Evolutionary conservation across 2,113 vertebrate species (phyloP).

Genomic region (Bombycilla garrulus): DNA sequence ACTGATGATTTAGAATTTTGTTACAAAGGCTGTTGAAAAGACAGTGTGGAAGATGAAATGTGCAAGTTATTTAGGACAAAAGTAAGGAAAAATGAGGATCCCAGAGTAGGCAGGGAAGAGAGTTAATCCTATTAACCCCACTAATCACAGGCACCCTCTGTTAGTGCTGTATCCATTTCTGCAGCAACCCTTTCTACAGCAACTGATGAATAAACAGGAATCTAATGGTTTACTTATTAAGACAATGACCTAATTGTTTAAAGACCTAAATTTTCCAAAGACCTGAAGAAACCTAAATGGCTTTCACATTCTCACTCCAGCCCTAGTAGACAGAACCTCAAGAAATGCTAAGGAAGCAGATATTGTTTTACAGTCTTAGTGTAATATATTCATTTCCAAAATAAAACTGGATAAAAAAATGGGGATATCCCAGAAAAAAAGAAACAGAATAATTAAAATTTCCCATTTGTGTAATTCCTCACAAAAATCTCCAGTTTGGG

Average conservation of each 20-base stretch:
- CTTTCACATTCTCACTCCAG: not conserved
- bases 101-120: not conserved
- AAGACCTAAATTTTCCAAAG: no score
- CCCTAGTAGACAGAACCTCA: not conserved
- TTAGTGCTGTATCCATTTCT: not conserved
- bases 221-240: not conserved
- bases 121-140: not conserved
- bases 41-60: not conserved
- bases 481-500: not conserved
- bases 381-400: not conserved
- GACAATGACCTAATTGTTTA: no score
- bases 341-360: not conserved
- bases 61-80: not conserved
- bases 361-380: not conserved
- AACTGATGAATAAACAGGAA: not conserved
- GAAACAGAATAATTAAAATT: not conserved
- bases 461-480: not conserved
- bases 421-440: not conserved
- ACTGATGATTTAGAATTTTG: not conserved
- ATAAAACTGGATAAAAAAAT: not conserved
- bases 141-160: not conserved
- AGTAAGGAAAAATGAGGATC: not conserved
- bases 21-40: not conserved
- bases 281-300: not conserved
- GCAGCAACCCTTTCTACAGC: no score